phyloP scores from a whole-genome alignment of 2,113 vertebrate species.

The Thermophis baileyi region DNA sequence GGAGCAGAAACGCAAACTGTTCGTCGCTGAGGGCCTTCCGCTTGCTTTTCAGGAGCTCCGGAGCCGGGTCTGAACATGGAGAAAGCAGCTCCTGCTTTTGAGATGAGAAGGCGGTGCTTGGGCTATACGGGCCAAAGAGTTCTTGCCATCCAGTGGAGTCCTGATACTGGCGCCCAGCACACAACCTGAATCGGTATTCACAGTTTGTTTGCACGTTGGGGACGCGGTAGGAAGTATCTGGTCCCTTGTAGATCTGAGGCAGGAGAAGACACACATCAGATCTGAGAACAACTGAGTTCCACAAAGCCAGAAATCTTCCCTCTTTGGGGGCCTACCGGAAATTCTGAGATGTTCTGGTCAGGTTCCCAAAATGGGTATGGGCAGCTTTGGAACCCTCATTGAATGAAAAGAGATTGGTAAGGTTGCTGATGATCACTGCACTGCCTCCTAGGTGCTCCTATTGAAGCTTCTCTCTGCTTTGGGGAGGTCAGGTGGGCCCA shows the following conservation, averaged over 20 bases:
- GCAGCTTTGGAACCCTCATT: neutral
- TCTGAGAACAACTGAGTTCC: neutral
- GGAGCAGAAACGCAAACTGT: conserved; percentile 67
- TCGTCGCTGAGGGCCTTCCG: conserved; percentile 63
- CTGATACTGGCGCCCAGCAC: conserved; percentile 69
- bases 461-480: neutral
- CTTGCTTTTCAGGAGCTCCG: conserved; percentile 38
- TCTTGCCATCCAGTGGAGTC: conserved; percentile 64
- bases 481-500: neutral
- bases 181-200: conserved; percentile 69
- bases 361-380: neutral
- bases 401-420: neutral
- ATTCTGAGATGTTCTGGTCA: neutral
- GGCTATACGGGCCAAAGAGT: conserved; percentile 73
- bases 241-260: conserved; percentile 76
- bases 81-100: conserved; percentile 49
- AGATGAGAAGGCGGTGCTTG: conserved; percentile 64
- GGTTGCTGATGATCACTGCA: neutral
- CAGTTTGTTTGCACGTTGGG: conserved; percentile 64
- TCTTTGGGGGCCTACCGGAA: neutral
- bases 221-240: conserved; percentile 69
- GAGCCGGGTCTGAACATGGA: neutral
- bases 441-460: neutral
- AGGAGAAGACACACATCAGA: rapidly evolving
- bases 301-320: neutral